phyloP scores from a whole-genome alignment of 2,113 vertebrate genomes.

The Labeo catla region DNA sequence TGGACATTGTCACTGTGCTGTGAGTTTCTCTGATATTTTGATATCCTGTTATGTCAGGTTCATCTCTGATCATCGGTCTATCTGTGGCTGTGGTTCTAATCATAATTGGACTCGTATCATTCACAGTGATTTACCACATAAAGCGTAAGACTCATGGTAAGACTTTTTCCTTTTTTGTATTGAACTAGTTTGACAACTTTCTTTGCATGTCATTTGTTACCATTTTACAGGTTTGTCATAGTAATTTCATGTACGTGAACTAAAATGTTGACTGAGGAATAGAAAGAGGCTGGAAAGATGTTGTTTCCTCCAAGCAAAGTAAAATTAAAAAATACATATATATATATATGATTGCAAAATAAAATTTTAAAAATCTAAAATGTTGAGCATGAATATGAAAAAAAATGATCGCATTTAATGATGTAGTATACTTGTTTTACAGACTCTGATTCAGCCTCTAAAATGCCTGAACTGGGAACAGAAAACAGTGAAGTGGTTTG shows the following conservation, averaged over 20 bases:
- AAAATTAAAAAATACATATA: no score
- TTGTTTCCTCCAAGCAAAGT: background rate
- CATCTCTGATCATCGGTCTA: conserved; percentile 63
- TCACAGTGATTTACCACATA: background rate
- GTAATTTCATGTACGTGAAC: background rate
- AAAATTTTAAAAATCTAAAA: no score
- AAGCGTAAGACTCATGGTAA: background rate
- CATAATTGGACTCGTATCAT: conserved; percentile 54
- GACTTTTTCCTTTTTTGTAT: no score
- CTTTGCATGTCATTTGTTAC: background rate
- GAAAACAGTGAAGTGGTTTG: background rate
- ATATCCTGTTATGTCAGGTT: conserved; percentile 56
- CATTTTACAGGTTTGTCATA: background rate
- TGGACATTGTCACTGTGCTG: no score
- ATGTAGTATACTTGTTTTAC: background rate
- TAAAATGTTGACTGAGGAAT: background rate
- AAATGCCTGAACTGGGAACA: background rate
- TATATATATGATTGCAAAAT: no score
- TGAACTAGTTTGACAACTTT: no score
- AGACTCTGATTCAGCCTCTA: background rate
- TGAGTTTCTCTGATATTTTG: no score
- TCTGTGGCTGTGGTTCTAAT: conserved; percentile 64
- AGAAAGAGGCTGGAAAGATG: background rate
- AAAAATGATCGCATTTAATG: background rate
- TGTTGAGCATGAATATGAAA: no score